Conservation (phyloP, 2,113 vertebrate genomes). For the Lepus americanus region DNA sequence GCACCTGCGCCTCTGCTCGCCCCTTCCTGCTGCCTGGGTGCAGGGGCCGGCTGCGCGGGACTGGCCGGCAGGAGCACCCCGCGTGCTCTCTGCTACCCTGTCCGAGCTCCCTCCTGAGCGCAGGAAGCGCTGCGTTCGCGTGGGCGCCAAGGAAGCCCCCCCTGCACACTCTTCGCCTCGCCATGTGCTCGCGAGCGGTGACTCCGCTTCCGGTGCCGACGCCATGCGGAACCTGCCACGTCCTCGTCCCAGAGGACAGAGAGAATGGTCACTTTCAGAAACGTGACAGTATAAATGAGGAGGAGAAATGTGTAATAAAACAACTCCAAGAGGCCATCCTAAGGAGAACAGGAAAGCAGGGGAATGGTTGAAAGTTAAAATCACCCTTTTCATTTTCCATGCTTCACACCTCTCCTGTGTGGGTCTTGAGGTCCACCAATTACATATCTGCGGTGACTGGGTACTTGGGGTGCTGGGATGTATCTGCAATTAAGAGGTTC, state of each 20-base stretch:
- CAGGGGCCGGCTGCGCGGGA: too few relatives aligned
- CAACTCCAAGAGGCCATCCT: fast-evolving
- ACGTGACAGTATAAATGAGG: background rate
- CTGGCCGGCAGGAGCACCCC: fast-evolving
- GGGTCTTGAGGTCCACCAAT: background rate
- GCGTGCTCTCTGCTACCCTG: background rate
- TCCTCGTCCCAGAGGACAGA: background rate
- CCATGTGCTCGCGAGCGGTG: background rate
- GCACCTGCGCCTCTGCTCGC: too few relatives aligned
- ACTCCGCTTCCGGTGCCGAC: background rate
- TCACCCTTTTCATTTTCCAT: background rate
- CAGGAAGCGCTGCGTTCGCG: background rate
- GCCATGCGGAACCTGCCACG: background rate
- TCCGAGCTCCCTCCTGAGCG: background rate
- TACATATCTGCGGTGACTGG: fast-evolving
- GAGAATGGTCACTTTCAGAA: background rate
- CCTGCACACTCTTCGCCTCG: background rate
- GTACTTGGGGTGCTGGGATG: fast-evolving
- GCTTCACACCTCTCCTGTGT: fast-evolving
- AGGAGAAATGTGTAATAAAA: background rate
- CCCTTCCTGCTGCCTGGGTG: too few relatives aligned
- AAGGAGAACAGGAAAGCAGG: background rate
- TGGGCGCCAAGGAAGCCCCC: background rate
- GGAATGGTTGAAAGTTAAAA: fast-evolving
- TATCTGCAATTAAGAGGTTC: background rate